Evolutionary conservation across 2,113 vertebrate species (phyloP).

Genomic region (Periophthalmus modestus): DNA sequence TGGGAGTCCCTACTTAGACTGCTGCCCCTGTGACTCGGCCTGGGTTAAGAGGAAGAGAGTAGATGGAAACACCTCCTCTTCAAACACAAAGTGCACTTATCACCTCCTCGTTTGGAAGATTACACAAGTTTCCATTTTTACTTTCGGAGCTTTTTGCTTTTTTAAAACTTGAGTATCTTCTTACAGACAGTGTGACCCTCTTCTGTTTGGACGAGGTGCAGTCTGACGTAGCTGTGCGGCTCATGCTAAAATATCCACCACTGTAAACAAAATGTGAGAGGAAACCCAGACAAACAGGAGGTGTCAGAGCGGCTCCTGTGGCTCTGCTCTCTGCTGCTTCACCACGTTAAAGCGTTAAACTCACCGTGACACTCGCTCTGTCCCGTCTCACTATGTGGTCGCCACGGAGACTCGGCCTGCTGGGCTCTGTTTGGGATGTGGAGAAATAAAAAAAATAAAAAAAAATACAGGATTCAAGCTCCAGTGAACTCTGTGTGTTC

Average conservation of each 20-base stretch:
- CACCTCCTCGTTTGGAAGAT: no score
- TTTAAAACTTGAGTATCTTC: no score
- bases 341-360: conserved; percentile 9
- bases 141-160: no score
- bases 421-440: neutral
- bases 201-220: no score
- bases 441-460: no score
- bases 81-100: no score
- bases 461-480: neutral
- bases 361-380: neutral
- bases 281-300: neutral
- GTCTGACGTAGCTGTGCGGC: neutral
- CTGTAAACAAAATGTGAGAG: neutral
- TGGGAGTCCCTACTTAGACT: no score
- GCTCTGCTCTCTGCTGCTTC: neutral
- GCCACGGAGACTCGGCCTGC: conserved; percentile 4
- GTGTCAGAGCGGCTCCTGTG: neutral
- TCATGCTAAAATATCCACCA: neutral
- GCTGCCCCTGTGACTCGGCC: no score
- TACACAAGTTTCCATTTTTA: no score
- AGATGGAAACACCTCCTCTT: no score
- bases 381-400: conserved; percentile 6
- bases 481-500: neutral
- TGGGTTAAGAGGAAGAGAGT: no score
- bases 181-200: no score